These are phyloP conservation scores for Spodoptera litura DNA, from an alignment of 1,140 invertebrate species.

Conservation along the genomic window DNA sequence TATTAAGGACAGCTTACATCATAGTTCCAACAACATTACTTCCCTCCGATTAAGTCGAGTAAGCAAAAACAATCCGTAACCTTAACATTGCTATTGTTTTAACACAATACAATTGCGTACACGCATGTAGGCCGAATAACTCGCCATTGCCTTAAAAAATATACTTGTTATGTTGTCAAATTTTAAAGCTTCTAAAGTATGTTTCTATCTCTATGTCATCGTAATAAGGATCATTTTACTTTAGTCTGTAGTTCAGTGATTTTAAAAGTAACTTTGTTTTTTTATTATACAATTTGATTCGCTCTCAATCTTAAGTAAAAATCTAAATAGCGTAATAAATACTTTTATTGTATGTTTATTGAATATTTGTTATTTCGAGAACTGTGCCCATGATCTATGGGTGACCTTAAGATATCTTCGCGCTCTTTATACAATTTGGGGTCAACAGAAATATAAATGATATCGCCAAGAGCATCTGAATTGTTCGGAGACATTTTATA, in stretches of 20 bases:
- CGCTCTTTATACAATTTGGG: conserved; percentile 18
- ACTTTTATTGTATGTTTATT: conserved; percentile 43
- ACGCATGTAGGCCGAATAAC: conserved; percentile 29
- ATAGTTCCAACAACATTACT: conserved; percentile 20
- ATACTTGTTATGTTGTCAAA: conserved; percentile 20
- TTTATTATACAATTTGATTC: conserved; percentile 38
- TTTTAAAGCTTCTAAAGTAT: background rate
- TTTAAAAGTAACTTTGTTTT: background rate
- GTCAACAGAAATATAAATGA: conserved; percentile 35
- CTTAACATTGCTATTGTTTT: conserved; percentile 50
- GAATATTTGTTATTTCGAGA: conserved; percentile 36
- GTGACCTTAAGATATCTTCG: conserved; percentile 32
- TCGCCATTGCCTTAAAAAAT: conserved; percentile 38
- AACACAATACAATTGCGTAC: conserved; percentile 43
- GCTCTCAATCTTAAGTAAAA: conserved; percentile 43
- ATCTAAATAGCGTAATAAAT: conserved; percentile 44
- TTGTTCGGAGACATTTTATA: conserved; percentile 32
- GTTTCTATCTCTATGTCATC: background rate
- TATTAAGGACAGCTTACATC: conserved; percentile 33
- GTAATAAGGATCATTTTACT: background rate
- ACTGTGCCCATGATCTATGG: conserved; percentile 40
- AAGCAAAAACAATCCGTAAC: conserved; percentile 38
- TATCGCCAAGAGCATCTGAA: conserved; percentile 32
- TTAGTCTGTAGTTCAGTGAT: background rate
- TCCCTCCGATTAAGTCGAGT: conserved; percentile 40